Base-by-base conservation (phyloP, 2,888 invertebrate genomes). In the Zygogramma bicolorata region DNA sequence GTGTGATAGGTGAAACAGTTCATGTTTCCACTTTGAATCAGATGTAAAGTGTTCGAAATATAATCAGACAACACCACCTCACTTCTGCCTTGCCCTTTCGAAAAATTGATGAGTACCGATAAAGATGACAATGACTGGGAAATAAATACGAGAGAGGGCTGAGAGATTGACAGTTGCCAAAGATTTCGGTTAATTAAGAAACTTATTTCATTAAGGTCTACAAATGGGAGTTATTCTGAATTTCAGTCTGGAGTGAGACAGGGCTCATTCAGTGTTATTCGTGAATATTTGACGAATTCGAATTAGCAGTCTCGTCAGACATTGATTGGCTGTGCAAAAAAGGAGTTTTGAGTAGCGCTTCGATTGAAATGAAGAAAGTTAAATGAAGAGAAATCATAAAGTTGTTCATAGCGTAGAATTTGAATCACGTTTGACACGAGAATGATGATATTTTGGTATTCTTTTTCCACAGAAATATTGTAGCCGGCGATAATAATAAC, bases 151-250 rank as follows among this genome's bases (percentile, higher is more conserved):
- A 46, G 27, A 38, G 63, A 63, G 63, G 63, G 63, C 31, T 46
- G 63, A 22, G 63, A 69, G 74, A 74, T 74, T 74, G 74, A 74
- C 74, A 65, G 63, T 71, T 71, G 69, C 68, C 74, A 74, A 71
- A 74, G 74, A 72, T 75, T 72, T 65, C 69, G 57, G 71, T 75
- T 75, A 75, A 75, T 75, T 72, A 75, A 69, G 66, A 70, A 75
- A 75, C 68, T 75, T 75, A 75, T 75, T 75, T 75, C 71, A 75
- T 75, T 75, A 75, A 67, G 68, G 57, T 42, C 42, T 68, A 57
- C 61, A 49, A 68, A 68, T 40, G 60, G 27, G 40, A 66, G 22
- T 70, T 67, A 70, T 68, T 66, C 40, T 22, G 18, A 58, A 66
- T 58, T 66, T 40, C 58, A 63, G 46, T 63, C 46, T 18, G 49